Percentiles rank a stretch among this genome's conserved stretches.
phyloP scores from a whole-genome alignment of 2,113 vertebrate species.

The Osmerus eperlanus region DNA sequence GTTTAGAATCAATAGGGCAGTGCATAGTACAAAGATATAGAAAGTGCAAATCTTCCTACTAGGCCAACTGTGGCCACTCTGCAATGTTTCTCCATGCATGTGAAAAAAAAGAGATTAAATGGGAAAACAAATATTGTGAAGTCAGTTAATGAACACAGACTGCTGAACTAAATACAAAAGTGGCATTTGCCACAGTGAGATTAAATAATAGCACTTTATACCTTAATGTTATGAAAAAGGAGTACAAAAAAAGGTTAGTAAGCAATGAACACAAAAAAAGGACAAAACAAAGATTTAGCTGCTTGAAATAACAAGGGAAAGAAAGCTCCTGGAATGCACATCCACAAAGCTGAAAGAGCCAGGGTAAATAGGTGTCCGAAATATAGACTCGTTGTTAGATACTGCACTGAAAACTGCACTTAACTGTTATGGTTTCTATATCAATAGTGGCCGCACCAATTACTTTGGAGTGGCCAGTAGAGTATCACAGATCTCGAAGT shows the following conservation, averaged over 20 bases:
- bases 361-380: constrained; percentile 45
- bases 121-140: constrained; percentile 74
- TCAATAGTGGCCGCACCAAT: constrained; percentile 34
- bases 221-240: constrained; percentile 75
- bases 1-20: constrained; percentile 99
- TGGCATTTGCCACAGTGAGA: constrained; percentile 76
- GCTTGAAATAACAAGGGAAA: constrained; percentile 72
- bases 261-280: constrained; percentile 24
- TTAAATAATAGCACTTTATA: constrained; percentile 90
- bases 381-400: constrained; percentile 29
- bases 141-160: constrained; percentile 36
- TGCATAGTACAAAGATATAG: constrained; percentile 99
- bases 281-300: constrained; percentile 32
- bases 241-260: constrained; percentile 53
- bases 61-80: constrained; percentile 77
- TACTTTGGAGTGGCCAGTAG: constrained; percentile 2
- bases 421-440: neutral
- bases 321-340: constrained; percentile 98
- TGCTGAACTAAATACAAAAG: constrained; percentile 75
- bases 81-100: constrained; percentile 81
- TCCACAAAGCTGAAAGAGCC: constrained; percentile 77
- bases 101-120: constrained; percentile 62
- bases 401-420: neutral
- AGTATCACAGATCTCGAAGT: constrained; percentile 4
- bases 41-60: constrained; percentile 99